Evolutionary conservation across 2,797 vertebrate genomes (phyloP).

Genomic region (Poeciliopsis gracilis): DNA sequence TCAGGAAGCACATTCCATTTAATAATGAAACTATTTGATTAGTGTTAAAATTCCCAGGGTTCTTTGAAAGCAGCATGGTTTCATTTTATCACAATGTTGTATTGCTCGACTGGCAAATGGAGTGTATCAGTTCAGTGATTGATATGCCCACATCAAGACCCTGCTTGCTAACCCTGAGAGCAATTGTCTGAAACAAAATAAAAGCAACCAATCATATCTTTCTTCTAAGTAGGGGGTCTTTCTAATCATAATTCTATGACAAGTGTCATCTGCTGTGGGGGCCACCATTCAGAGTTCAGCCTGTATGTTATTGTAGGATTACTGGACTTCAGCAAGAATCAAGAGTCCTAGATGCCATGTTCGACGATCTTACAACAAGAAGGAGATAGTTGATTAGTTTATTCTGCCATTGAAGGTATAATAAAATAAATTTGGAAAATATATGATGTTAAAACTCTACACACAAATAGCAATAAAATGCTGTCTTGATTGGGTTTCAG

Average conservation of each 20-base stretch:
- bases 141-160: not conserved
- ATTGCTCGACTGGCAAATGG: not conserved
- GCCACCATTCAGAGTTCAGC: not conserved
- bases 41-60: not conserved
- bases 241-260: not conserved
- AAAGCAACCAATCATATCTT: not conserved
- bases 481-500: not conserved
- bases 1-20: not conserved
- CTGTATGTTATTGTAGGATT: not conserved
- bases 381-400: not conserved
- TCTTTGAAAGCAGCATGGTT: not conserved
- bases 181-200: not conserved
- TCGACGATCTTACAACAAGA: not conserved
- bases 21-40: not conserved
- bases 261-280: not conserved
- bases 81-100: not conserved
- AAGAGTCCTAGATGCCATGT: not conserved
- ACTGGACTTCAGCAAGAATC: not conserved
- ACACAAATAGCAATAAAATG: not conserved
- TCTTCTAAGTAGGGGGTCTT: not conserved
- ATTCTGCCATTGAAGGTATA: not conserved
- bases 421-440: not conserved
- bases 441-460: not conserved
- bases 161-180: not conserved
- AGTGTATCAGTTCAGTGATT: not conserved